phyloP scores from a whole-genome alignment of 2,113 vertebrate genomes.

The Plectropomus leopardus region DNA sequence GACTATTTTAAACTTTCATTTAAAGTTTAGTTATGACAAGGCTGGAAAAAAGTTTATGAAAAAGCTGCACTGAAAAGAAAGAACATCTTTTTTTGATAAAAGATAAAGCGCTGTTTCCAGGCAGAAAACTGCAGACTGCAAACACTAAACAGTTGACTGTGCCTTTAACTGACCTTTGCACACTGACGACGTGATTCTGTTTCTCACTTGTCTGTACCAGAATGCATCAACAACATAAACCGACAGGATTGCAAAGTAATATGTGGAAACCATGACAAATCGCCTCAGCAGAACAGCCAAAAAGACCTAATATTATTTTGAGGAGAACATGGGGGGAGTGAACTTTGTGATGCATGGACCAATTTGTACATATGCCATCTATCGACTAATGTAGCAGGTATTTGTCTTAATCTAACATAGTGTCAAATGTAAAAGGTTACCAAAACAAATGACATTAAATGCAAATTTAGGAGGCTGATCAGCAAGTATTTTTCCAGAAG shows the following conservation, averaged over 20 bases:
- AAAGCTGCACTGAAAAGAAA: neutral
- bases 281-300: neutral
- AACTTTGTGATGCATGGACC: neutral
- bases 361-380: neutral
- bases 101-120: neutral
- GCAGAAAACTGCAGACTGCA: neutral
- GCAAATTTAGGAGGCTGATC: neutral
- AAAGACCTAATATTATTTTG: neutral
- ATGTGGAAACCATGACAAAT: neutral
- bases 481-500: neutral
- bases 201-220: neutral
- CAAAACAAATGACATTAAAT: neutral
- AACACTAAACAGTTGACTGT: constrained; percentile 2
- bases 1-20: constrained; percentile 8
- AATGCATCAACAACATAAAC: neutral
- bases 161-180: constrained; percentile 54
- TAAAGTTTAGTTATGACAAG: too few relatives aligned
- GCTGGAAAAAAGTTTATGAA: neutral
- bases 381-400: neutral
- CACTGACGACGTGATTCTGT: neutral
- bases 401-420: neutral
- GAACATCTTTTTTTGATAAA: neutral
- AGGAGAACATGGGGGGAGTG: neutral
- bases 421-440: neutral
- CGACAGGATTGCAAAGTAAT: neutral